Conservation (phyloP, 2,888 invertebrate genomes). For the Dromius quadrimaculatus region DNA sequence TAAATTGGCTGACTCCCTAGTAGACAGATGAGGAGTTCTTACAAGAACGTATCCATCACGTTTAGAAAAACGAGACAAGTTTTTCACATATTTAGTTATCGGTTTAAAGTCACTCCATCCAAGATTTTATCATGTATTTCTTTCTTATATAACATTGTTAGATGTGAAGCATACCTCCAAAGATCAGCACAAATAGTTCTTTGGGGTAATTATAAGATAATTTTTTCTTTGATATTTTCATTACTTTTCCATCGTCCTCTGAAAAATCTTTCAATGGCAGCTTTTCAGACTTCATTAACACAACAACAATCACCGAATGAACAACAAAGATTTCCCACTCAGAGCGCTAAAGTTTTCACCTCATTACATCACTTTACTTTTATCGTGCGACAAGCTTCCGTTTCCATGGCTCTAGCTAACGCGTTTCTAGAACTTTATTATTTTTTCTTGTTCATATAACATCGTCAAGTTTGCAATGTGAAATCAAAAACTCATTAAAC, state of each 20-base stretch:
- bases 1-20: conserved; percentile 35
- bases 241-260: no score
- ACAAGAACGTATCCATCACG: conserved; percentile 37
- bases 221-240: no score
- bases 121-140: no score
- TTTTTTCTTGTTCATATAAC: conserved; percentile 4
- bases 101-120: no score
- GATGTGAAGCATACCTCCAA: no score
- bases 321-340: conserved; percentile 19
- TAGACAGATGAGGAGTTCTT: conserved; percentile 38
- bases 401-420: conserved; percentile 21
- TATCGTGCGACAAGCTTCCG: conserved; percentile 31
- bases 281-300: conserved; percentile 1
- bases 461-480: conserved; percentile 2
- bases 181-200: no score
- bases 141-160: no score
- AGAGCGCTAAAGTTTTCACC: conserved; percentile 29
- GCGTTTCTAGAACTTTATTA: conserved; percentile 18
- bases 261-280: conserved; percentile 9
- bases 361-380: conserved; percentile 37
- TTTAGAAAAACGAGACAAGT: conserved; percentile 21
- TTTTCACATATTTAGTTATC: no score
- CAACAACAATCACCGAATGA: conserved; percentile 29
- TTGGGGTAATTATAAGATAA: no score
- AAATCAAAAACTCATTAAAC: conserved; percentile 33